A percentile compares a stretch with the other conserved stretches of the same genome.
phyloP scores from a whole-genome alignment of 2,797 vertebrate species.

The Sebastes flavidus region DNA sequence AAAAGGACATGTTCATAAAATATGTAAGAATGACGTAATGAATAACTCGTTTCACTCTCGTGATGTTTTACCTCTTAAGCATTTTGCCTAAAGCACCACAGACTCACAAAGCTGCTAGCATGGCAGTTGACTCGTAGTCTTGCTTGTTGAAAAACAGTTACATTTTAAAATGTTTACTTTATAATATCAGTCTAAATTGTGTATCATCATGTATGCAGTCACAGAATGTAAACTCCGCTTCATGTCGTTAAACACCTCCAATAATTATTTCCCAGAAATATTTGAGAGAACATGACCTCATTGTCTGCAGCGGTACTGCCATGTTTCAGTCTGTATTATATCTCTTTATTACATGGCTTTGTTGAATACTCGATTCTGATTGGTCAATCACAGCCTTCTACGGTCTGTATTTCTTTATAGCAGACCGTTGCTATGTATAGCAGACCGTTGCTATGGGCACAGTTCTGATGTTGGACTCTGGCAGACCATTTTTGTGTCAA shows the following conservation, averaged over 20 bases:
- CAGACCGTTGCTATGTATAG: no score
- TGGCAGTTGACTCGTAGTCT: no score
- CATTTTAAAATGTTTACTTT: no score
- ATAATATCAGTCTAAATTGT: background rate
- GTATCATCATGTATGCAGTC: background rate
- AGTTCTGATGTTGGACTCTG: no score
- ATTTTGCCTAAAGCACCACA: background rate
- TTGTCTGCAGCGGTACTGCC: background rate
- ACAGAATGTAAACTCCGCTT: background rate
- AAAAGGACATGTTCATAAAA: background rate
- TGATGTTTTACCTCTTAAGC: background rate
- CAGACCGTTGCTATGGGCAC: no score
- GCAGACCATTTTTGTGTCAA: no score
- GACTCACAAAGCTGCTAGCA: background rate
- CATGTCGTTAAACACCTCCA: background rate
- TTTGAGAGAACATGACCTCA: background rate
- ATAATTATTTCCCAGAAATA: background rate
- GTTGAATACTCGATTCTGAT: background rate
- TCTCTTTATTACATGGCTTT: background rate
- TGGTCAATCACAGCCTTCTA: no score
- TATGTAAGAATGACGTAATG: background rate
- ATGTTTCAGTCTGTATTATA: background rate
- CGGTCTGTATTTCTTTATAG: no score
- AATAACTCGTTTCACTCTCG: background rate
- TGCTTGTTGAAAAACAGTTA: no score